Base-by-base conservation (phyloP, 2,888 invertebrate genomes). In the Hydriomena furcata region DNA sequence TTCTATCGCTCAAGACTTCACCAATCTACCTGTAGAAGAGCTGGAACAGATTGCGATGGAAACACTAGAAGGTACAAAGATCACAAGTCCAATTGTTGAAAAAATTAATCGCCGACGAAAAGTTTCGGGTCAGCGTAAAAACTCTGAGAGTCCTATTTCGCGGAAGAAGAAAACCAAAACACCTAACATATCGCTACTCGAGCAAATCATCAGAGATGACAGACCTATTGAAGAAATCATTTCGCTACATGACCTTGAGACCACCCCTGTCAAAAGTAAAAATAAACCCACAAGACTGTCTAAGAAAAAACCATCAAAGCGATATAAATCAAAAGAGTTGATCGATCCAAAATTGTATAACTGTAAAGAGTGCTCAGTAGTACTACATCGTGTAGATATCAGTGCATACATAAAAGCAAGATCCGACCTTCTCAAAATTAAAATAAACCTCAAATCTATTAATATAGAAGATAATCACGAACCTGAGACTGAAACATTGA, bases 141-240 rank as follows among this genome's bases (percentile, higher is more conserved):
- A 52, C 20, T 77, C 80, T n/a, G 65, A 61, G 27, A 84, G 79
- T 52, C 80, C 84, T 1, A 63, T 62, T 10, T 56, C 56, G 31
- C 71, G 63, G 54, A 64, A 60, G 17, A 79, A 64, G 47, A 84
- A 76, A 62, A 1, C 58, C 0, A 84, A 31, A 7, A 58, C 83
- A 5, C 83, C 84, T 23, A 88, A 83, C 58, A 85, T 89, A 68
- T 88, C 88, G 11, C 74, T 88, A 1, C 71, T 87, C 52, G 89
- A 90, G 55, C 83, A 89, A 60, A 88, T 86, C 13, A 82, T 91
- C 44, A 81, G 74, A 27, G 86, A 86, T 61, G 84, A 89, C 32
- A 74, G 81, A 55, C 88, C 87, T 17, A 52, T 86, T 30, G 87
- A 89, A 66, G 89, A 88, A 17, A 84, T 86, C 42, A 86, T 87